Conservation (phyloP, 2,113 vertebrate species). For the Tonatia bakeri region DNA sequence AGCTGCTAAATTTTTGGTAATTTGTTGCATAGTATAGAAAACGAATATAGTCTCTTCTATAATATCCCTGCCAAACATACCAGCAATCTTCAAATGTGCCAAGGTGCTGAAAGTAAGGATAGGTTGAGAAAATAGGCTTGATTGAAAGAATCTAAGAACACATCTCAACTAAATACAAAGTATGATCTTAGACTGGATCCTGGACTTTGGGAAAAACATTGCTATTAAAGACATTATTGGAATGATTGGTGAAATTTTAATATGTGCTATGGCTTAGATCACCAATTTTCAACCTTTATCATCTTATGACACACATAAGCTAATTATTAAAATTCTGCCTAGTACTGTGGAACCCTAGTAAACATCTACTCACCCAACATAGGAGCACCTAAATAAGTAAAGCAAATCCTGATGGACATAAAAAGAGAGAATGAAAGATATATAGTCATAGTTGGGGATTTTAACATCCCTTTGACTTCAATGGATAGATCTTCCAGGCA, state of each 20-base stretch:
- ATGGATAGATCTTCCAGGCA: too few relatives aligned
- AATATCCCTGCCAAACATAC: neutral
- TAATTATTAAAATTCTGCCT: too few relatives aligned
- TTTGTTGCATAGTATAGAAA: neutral
- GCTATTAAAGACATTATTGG: neutral
- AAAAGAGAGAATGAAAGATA: too few relatives aligned
- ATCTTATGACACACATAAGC: too few relatives aligned
- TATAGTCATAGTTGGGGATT: too few relatives aligned
- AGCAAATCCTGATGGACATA: too few relatives aligned
- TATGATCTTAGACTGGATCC: neutral
- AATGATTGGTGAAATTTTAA: neutral
- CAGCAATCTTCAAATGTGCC: neutral
- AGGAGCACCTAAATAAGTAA: too few relatives aligned
- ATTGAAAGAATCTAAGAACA: neutral
- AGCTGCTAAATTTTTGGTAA: neutral
- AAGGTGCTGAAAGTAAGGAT: neutral
- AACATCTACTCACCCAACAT: too few relatives aligned
- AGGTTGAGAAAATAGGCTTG: neutral
- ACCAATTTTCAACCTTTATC: too few relatives aligned
- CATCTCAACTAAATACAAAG: neutral
- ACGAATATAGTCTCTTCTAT: neutral
- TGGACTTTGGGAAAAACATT: neutral
- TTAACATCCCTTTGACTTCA: too few relatives aligned
- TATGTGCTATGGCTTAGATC: neutral
- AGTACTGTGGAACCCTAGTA: too few relatives aligned